These are phyloP conservation scores for Calonectris borealis DNA, from an alignment of 2,113 vertebrate species.

Conservation along the genomic window DNA sequence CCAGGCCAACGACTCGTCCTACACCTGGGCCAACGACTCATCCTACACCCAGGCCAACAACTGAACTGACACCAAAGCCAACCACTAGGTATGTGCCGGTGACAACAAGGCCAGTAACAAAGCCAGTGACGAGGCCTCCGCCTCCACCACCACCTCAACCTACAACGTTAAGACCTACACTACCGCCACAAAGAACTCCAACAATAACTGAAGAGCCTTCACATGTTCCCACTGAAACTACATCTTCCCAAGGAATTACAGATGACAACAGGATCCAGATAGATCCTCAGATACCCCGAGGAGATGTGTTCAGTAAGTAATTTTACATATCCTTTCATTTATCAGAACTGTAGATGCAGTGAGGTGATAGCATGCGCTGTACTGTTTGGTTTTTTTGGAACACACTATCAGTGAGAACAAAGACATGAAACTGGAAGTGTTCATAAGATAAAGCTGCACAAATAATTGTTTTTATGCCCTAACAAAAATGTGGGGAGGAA, in stretches of 20 bases:
- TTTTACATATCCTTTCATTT: background rate
- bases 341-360: background rate
- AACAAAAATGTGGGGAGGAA: background rate
- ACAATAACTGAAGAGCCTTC: constrained; percentile 25
- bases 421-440: background rate
- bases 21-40: constrained; percentile 66
- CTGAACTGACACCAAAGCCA: constrained; percentile 21
- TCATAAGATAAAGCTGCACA: background rate
- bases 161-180: background rate
- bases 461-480: background rate
- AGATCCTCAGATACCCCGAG: constrained; percentile 90
- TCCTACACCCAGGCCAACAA: constrained; percentile 61
- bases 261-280: constrained; percentile 89
- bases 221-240: constrained; percentile 44
- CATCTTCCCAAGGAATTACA: constrained; percentile 32
- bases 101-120: background rate
- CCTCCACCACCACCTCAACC: background rate
- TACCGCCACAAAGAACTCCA: background rate
- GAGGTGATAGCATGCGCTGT: background rate
- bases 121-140: background rate
- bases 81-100: background rate
- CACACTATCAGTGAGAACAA: background rate
- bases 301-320: constrained; percentile 95
- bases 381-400: background rate
- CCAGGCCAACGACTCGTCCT: background rate